Evolutionary conservation across 1,140 invertebrate species (phyloP).

Genomic region (Drosophila kanapiae): DNA sequence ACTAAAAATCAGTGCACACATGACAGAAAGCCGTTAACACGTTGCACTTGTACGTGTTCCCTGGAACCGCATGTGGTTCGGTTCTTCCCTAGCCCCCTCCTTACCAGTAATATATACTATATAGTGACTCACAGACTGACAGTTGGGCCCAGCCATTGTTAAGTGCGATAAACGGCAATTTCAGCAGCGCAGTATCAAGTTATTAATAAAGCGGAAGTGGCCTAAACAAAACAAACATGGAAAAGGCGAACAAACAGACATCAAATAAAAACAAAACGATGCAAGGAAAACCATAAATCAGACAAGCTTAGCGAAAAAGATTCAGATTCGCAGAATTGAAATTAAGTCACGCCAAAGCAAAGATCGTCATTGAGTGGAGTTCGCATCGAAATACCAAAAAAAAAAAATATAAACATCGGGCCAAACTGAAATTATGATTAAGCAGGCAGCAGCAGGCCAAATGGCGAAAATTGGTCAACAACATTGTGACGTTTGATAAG

Average conservation of each 20-base stretch:
- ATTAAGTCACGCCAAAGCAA: conserved; percentile 11
- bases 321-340: conserved; percentile 33
- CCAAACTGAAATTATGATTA: conserved; percentile 51
- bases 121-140: conserved; percentile 30
- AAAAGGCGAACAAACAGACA: neutral
- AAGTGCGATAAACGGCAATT: conserved; percentile 25
- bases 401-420: neutral
- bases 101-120: conserved; percentile 9
- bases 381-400: conserved; percentile 8
- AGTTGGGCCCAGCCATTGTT: conserved; percentile 22
- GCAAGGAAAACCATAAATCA: conserved; percentile 35
- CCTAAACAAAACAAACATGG: conserved; percentile 29
- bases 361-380: conserved; percentile 25
- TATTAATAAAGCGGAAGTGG: conserved; percentile 48
- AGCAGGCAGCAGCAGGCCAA: conserved; percentile 36
- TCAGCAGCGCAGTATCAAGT: conserved; percentile 36
- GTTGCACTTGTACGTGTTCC: conserved; percentile 55
- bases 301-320: conserved; percentile 21
- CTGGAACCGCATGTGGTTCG: conserved; percentile 39
- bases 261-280: conserved; percentile 10
- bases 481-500: conserved; percentile 53
- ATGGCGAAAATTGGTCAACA: conserved; percentile 45
- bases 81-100: neutral
- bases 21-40: conserved; percentile 37
- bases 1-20: conserved; percentile 35